Conservation (phyloP, 1,140 invertebrate species). For the Vollenhovia emeryi region DNA sequence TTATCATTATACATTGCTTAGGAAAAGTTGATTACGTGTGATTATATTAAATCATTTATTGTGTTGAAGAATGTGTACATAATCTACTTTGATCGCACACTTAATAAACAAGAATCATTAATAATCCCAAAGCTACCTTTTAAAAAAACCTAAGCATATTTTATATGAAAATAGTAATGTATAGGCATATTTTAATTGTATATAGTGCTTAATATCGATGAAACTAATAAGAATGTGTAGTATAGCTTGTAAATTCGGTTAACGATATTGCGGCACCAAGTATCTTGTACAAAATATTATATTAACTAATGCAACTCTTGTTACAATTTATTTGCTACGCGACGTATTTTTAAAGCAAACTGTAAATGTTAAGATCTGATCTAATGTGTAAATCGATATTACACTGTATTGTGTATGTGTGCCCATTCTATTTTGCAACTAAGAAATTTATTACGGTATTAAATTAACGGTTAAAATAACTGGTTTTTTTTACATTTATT, state of each 20-base stretch:
- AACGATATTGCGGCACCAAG: slow-evolving; percentile 52
- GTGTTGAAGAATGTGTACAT: slow-evolving; percentile 74
- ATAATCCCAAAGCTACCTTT: slow-evolving; percentile 76
- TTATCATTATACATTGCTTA: slow-evolving; percentile 72
- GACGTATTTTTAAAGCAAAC: slow-evolving; percentile 28
- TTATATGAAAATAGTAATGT: slow-evolving; percentile 55
- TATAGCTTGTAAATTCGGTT: slow-evolving; percentile 68
- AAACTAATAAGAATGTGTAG: slow-evolving; percentile 57
- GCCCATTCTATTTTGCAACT: slow-evolving; percentile 15
- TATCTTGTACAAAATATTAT: slow-evolving; percentile 64
- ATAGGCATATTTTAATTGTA: slow-evolving; percentile 59
- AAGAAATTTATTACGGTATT: slow-evolving; percentile 11
- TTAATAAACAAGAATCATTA: slow-evolving; percentile 75
- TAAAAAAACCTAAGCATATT: slow-evolving; percentile 71
- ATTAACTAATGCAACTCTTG: slow-evolving; percentile 47
- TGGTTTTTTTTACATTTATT: slow-evolving; percentile 17
- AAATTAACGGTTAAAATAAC: neutral
- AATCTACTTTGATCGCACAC: slow-evolving; percentile 74
- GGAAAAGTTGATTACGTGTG: slow-evolving; percentile 70
- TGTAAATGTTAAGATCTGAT: slow-evolving; percentile 34
- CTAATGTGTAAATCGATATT: neutral
- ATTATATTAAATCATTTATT: slow-evolving; percentile 74
- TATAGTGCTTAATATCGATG: slow-evolving; percentile 62
- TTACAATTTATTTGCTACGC: slow-evolving; percentile 65
- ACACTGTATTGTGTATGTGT: slow-evolving; percentile 8